Evolutionary conservation across 2,797 vertebrate genomes (phyloP).

Genomic region (Sus cebifrons): DNA sequence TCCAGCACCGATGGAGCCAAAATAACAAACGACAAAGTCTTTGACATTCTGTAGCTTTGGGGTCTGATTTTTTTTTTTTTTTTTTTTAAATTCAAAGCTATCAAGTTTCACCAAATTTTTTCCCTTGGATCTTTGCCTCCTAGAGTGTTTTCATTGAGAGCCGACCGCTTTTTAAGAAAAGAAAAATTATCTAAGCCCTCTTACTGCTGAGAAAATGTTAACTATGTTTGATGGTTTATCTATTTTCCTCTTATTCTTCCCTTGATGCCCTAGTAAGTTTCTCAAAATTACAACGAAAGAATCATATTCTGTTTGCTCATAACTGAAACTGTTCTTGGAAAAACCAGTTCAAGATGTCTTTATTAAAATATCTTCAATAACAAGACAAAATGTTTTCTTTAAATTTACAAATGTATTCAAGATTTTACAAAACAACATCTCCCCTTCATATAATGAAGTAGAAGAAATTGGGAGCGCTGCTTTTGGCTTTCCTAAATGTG

Average conservation of each 20-base stretch:
- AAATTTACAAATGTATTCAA: conserved; percentile 54
- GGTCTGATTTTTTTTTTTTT: conserved; percentile 7
- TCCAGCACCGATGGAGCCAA: not conserved
- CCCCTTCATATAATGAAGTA: conserved; percentile 43
- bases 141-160: conserved; percentile 63
- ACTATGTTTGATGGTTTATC: conserved; percentile 30
- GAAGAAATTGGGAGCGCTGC: conserved; percentile 48
- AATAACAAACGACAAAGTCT: not conserved
- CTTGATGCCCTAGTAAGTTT: conserved; percentile 38
- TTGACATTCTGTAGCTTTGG: conserved; percentile 1
- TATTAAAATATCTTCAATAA: conserved; percentile 65
- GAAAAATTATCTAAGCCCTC: not conserved
- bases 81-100: conserved; percentile 63
- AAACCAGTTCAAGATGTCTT: conserved; percentile 31
- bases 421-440: conserved; percentile 50
- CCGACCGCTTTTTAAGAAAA: conserved; percentile 56
- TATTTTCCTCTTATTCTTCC: conserved; percentile 38
- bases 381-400: conserved; percentile 69
- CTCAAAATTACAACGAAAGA: conserved; percentile 28
- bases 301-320: conserved; percentile 40
- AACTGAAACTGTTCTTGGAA: conserved; percentile 46
- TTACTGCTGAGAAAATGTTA: conserved; percentile 40
- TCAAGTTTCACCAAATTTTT: conserved; percentile 42
- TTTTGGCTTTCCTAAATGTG: conserved; percentile 48
- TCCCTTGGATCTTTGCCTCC: conserved; percentile 17